Evolutionary conservation across 2,888 invertebrate genomes (phyloP).

Genomic region (Harpalus rufipes): DNA sequence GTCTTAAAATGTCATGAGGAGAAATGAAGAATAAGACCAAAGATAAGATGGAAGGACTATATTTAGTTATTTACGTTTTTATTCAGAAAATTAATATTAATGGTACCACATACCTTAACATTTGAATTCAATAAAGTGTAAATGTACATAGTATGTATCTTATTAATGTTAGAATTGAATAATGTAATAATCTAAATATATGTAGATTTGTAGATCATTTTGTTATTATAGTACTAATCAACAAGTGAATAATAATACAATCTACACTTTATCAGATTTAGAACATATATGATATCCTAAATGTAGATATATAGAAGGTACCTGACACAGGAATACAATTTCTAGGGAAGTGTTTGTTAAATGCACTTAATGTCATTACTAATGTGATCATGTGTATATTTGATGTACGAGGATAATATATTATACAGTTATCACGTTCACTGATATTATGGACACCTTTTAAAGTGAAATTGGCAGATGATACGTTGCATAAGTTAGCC

Average conservation of each 20-base stretch:
- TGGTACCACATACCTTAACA: background rate
- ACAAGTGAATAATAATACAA: background rate
- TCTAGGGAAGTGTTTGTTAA: background rate
- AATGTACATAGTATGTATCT: background rate
- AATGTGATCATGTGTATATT: background rate
- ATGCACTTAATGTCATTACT: background rate
- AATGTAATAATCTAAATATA: conserved; percentile 4
- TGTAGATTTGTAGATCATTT: background rate
- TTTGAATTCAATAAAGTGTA: background rate
- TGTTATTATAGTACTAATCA: background rate
- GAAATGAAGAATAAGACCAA: no score
- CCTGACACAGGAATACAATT: background rate
- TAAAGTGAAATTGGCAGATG: background rate
- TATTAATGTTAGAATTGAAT: background rate
- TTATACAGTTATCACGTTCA: background rate
- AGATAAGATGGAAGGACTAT: no score
- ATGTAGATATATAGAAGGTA: background rate
- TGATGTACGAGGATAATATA: background rate
- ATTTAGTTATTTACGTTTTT: background rate
- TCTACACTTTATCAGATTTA: background rate
- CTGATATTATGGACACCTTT: background rate
- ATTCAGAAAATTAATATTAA: background rate
- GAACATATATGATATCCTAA: background rate
- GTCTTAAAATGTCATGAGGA: no score
- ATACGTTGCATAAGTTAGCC: background rate